A percentile compares a stretch with the other conserved stretches of the same genome.
phyloP scores from a whole-genome alignment of 2,888 invertebrate genomes.

The Caenorhabditis macrosperma region DNA sequence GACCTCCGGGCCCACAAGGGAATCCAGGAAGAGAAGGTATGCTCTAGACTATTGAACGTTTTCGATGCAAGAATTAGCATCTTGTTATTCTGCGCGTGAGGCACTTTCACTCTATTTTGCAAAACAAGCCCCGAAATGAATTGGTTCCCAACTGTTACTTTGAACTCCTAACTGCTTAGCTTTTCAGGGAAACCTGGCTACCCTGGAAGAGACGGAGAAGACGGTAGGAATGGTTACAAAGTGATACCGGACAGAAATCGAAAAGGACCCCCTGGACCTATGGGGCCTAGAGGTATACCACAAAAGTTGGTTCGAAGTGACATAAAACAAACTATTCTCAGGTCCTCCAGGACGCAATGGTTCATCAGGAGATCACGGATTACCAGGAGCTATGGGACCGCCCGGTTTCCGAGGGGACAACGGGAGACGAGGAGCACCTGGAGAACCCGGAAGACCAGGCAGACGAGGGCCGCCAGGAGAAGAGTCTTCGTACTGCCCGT shows the following conservation, averaged over 20 bases:
- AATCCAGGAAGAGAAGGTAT: constrained; percentile 36
- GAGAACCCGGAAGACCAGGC: constrained; percentile 57
- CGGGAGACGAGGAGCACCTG: constrained; percentile 52
- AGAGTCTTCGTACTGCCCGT: constrained; percentile 45
- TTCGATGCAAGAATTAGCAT: too few relatives aligned
- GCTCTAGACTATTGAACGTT: too few relatives aligned
- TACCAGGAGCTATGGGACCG: constrained; percentile 58
- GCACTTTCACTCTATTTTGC: too few relatives aligned
- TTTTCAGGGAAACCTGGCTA: constrained; percentile 27
- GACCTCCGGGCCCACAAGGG: constrained; percentile 35
- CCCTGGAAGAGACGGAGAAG: constrained; percentile 31
- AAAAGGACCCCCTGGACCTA: constrained; percentile 43
- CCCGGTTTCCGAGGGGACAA: constrained; percentile 51
- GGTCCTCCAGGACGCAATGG: constrained; percentile 47
- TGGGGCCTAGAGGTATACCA: constrained; percentile 22
- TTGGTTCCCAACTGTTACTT: too few relatives aligned
- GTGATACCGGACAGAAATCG: constrained; percentile 10
- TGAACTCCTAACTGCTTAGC: too few relatives aligned
- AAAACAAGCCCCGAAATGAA: too few relatives aligned
- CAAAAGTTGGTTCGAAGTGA: neutral
- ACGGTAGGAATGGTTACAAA: constrained; percentile 35
- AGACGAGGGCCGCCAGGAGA: constrained; percentile 54
- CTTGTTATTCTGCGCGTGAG: constrained; percentile 1
- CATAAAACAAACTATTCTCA: neutral
- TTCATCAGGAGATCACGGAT: constrained; percentile 52